Base-by-base conservation (phyloP, 2,113 vertebrate species). In the Otocyon megalotis region DNA sequence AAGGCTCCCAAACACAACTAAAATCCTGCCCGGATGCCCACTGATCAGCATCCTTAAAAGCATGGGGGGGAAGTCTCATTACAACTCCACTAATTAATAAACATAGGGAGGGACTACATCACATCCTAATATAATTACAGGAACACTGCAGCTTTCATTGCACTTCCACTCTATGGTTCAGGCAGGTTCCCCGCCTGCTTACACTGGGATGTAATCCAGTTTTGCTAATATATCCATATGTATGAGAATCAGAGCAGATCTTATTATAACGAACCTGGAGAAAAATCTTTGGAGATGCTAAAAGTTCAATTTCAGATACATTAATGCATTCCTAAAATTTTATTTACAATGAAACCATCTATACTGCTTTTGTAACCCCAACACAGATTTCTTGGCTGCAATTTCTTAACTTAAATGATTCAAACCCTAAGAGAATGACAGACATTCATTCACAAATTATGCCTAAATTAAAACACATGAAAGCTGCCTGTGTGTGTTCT, bases 41-140 rank as follows among this genome's bases (percentile, higher is more conserved):
- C 95, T 53, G 83, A 92, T 91, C 54, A 37, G 80, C 94, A 90
- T 80, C 93, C 83, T 88, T 88, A 50, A 65, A 86, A 43, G 91
- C 82, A 71, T 13, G 50, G 60, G 71, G 50, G 65, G 63, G n/a
- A 7, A 37, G 81, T 43, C 88, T 90, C 92, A 86, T 95, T 88
- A 97, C 80, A 95, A 88, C 89, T 69, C 60, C 9, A 65, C 84
- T 94, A 97, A 96, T 96, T 96, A 98, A 97, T 92, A 98, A 97
- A 82, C 43, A 94, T 28, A 92, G 77, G 72, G 85, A 97, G 67
- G 96, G 88, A 67, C 90, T 81, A 3, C 17, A 97, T 54, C 60
- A 69, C 71, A 43, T 32, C 77, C 80, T 48, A 88, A 79, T 53
- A 35, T 35, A 93, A 98, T 96, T 93, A 96, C 1, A 92, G 90